Evolutionary conservation across 1,140 invertebrate genomes (phyloP), one percentile per base, ranked within the genome.

Genomic region (Ptiloglossa arizonensis): DNA sequence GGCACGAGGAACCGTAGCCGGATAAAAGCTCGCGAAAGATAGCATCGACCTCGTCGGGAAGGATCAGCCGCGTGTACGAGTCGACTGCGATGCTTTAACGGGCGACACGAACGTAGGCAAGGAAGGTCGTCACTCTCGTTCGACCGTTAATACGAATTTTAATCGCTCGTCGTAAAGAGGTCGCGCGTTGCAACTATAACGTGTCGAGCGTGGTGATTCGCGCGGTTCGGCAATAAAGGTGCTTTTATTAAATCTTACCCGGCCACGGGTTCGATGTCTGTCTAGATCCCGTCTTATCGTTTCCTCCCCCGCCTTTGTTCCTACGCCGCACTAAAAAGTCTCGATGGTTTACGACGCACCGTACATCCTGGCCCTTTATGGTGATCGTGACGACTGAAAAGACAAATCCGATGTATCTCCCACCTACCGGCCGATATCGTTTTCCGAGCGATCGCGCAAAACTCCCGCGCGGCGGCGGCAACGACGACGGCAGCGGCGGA

Each of bases 141-240:
- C 50, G 68, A 52, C 68, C 80, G 86, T 85, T 88, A 87, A 87
- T 88, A 82, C 83, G 80, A 81, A 81, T 87, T 87, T 88, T 88
- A 88, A 88, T 88, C 85, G 86, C 81, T 84, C 76, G 69, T 88
- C 87, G 81, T 88, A 87, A 88, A 88, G 69, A 59, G 64, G 63
- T 70, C 66, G 71, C 76, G 69, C 54, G 68, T 50, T 15, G 29
- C 70, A 64, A 50, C 52, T 70, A 73, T 59, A 80, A 59, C 71
- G 59, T 71, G 59, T 54, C 60, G 71, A 38, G 27, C 44, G 27
- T 17, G 0, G 52, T 46, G 68, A 80, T 68, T 75, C 77, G 52
- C 79, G 41, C 24, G 11, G 41, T 78, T 70, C 68, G 67, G 78
- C 71, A 82, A 85, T 85, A 86, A 85, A 87, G 60, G 63, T 74